A percentile compares a stretch with the other conserved stretches of the same genome.
These are phyloP conservation scores for Enteromius radiatus DNA, from an alignment of 2,797 vertebrate genomes.

Conservation along the genomic window DNA sequence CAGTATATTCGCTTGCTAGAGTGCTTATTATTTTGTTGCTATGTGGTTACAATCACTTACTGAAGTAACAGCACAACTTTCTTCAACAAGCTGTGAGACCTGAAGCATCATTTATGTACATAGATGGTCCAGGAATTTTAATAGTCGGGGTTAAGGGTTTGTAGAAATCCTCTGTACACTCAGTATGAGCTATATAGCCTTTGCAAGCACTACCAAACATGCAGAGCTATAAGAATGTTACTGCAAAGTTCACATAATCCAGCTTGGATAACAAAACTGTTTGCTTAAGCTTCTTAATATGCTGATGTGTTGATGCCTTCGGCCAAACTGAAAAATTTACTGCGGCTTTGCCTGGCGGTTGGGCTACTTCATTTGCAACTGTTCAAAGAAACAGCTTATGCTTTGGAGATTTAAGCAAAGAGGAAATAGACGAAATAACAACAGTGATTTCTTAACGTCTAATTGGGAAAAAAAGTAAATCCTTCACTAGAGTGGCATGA, in stretches of 20 bases:
- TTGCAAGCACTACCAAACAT: neutral
- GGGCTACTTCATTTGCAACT: conserved; percentile 34
- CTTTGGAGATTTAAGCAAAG: conserved; percentile 55
- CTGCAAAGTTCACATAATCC: conserved; percentile 16
- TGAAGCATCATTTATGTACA: neutral
- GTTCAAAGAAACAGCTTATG: conserved; percentile 21
- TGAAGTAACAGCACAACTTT: neutral
- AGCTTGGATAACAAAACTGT: conserved; percentile 15
- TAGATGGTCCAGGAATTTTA: neutral
- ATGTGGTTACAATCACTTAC: neutral
- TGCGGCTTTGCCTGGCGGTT: neutral
- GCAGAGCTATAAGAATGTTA: conserved; percentile 12
- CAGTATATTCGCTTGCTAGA: neutral
- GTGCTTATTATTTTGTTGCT: neutral
- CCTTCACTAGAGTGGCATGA: neutral
- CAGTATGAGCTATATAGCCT: neutral
- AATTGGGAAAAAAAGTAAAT: conserved; percentile 5
- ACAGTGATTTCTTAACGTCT: neutral
- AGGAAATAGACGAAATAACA: neutral
- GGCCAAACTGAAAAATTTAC: neutral
- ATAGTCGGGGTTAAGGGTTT: neutral
- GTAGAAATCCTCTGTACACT: neutral
- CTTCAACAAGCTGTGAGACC: neutral
- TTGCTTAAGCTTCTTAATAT: conserved; percentile 20
- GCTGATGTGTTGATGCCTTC: conserved; percentile 19